These are phyloP conservation scores for Naja naja DNA, from an alignment of 2,113 vertebrate species.

Conservation along the genomic window DNA sequence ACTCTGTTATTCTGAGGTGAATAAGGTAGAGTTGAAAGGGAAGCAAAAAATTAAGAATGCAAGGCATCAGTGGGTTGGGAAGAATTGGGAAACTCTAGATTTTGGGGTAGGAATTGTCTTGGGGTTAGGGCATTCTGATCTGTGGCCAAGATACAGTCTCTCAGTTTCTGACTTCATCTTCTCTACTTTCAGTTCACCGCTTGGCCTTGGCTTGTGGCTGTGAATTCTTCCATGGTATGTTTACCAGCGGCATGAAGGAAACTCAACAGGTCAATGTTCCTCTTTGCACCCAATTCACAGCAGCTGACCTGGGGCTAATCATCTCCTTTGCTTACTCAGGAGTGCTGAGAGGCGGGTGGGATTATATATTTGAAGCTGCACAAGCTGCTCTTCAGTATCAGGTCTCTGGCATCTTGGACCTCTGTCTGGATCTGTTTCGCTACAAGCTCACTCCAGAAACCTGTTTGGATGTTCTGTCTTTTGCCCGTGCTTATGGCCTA, in stretches of 20 bases:
- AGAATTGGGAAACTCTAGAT: neutral
- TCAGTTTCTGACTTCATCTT: constrained; percentile 17
- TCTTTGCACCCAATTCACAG: constrained; percentile 58
- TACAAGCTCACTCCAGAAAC: constrained; percentile 69
- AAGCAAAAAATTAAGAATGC: neutral
- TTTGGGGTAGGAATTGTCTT: neutral
- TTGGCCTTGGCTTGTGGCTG: constrained; percentile 83
- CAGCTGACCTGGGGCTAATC: constrained; percentile 74
- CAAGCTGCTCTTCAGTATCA: constrained; percentile 84
- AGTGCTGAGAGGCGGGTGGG: constrained; percentile 74
- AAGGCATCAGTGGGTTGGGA: neutral
- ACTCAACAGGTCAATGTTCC: constrained; percentile 68
- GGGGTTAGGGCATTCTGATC: neutral
- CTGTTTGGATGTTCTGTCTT: constrained; percentile 77
- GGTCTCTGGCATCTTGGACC: constrained; percentile 75
- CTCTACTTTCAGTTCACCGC: constrained; percentile 76
- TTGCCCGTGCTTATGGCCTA: constrained; percentile 77
- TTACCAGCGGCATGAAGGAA: constrained; percentile 87
- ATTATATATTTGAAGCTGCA: constrained; percentile 76
- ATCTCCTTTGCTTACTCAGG: constrained; percentile 82
- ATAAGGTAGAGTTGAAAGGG: neutral
- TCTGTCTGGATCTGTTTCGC: constrained; percentile 79
- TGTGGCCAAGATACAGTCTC: neutral
- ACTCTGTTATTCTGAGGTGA: constrained; percentile 33
- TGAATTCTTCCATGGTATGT: constrained; percentile 89